A percentile compares a stretch with the other conserved stretches of the same genome.
These are phyloP conservation scores for Sebastes jordani DNA, from an alignment of 2,797 vertebrate species.

Conservation along the genomic window DNA sequence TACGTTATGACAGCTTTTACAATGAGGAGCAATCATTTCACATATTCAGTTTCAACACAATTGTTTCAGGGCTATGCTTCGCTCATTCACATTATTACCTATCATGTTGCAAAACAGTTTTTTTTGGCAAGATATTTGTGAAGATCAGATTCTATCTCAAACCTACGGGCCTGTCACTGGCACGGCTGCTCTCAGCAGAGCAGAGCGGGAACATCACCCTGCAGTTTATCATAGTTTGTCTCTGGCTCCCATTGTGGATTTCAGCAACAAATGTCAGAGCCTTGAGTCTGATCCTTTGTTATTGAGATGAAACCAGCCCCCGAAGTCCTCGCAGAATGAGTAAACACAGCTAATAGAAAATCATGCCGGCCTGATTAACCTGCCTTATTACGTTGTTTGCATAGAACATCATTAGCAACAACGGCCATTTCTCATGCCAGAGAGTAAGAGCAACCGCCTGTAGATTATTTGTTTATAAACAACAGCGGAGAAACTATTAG, in stretches of 20 bases:
- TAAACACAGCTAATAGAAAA: conserved; percentile 77
- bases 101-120: conserved; percentile 38
- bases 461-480: conserved; percentile 40
- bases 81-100: not conserved
- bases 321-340: conserved; percentile 64
- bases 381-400: conserved; percentile 71
- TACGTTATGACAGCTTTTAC: conserved; percentile 29
- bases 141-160: conserved; percentile 18
- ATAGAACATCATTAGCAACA: conserved; percentile 70
- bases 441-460: conserved; percentile 42
- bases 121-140: conserved; percentile 23
- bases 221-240: conserved; percentile 40
- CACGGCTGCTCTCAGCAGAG: conserved; percentile 2
- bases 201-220: conserved; percentile 11
- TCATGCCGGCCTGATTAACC: conserved; percentile 68
- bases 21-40: conserved; percentile 23
- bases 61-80: conserved; percentile 16
- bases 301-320: conserved; percentile 74
- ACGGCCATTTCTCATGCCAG: conserved; percentile 64
- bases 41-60: conserved; percentile 44
- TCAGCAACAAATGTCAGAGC: conserved; percentile 55
- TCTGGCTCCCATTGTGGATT: conserved; percentile 40
- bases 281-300: conserved; percentile 65
- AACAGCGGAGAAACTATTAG: conserved; percentile 6
- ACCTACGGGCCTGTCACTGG: conserved; percentile 13